Base-by-base conservation (phyloP, 2,113 vertebrate species). In the Eurystomus gularis region DNA sequence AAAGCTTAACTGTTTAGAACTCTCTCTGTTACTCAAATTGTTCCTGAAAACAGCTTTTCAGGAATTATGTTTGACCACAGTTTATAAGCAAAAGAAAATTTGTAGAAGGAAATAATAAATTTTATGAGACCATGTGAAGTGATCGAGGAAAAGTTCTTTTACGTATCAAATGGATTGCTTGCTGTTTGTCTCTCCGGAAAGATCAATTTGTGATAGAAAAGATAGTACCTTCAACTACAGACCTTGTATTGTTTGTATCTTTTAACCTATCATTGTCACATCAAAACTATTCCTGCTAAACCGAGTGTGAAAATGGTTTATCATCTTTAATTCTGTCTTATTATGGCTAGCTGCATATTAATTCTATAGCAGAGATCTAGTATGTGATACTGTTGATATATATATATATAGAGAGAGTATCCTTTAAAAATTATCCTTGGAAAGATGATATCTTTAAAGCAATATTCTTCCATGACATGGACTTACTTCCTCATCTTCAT, bases 51-150 rank as follows among this genome's bases (percentile, higher is more conserved):
- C 14, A 87, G 1, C 10, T 78, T 86, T 75, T 57, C 21, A n/a
- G 23, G 19, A 66, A 49, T 66, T 66, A 26, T 1, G 0, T 62
- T 57, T 81, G 29, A n/a, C 5, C 6, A 8, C 1, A 3, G 12
- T 51, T 93, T 82, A 58, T 55, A 55, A 68, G 21, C 13, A 49
- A 80, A 12, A 82, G 82, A 88, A 86, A 0, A 24, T 37, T 37
- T 71, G 35, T 23, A 37, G 33, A 28, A 68, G 42, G 11, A 86
- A 57, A 69, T 48, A 60, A 19, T 11, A 31, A 8, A 29, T 90
- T 82, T 90, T 86, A 75, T 88, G 42, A 58, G 12, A 75, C 24
- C 13, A 58, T 39, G 28, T 62, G 15, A 82, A 82, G 7, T 48
- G 31, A 54, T 3, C 82, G 51, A 7, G 79, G 14, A 71, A 70